phyloP scores from a whole-genome alignment of 2,888 invertebrate genomes.

The Parapristionchus giblindavisi region DNA sequence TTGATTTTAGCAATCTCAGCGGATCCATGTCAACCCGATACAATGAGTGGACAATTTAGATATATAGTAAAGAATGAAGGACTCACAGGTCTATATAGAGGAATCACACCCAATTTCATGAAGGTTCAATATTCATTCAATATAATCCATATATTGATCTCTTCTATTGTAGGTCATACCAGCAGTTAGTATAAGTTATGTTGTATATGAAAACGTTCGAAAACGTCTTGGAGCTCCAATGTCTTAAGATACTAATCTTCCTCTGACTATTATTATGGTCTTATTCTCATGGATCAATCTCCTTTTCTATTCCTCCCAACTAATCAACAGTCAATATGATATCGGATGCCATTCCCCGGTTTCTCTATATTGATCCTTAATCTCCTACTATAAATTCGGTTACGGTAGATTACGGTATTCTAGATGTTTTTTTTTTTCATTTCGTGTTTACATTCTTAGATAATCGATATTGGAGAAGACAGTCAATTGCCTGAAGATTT shows the following conservation, averaged over 20 bases:
- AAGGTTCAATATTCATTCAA: slow-evolving; percentile 78
- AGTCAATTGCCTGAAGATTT: slow-evolving; percentile 98
- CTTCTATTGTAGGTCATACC: slow-evolving; percentile 78
- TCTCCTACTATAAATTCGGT: too few relatives aligned
- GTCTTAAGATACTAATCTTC: too few relatives aligned
- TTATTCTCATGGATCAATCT: too few relatives aligned
- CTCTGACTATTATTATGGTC: too few relatives aligned
- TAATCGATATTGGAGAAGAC: slow-evolving; percentile 82
- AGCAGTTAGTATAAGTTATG: slow-evolving; percentile 97
- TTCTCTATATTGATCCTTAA: too few relatives aligned
- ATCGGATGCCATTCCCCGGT: too few relatives aligned
- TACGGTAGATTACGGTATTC: slow-evolving; percentile 28
- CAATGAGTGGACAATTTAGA: slow-evolving; percentile 68
- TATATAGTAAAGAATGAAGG: slow-evolving; percentile 88
- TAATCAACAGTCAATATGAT: too few relatives aligned
- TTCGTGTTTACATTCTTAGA: too few relatives aligned
- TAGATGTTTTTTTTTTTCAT: too few relatives aligned
- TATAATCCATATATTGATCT: too few relatives aligned
- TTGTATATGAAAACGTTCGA: slow-evolving; percentile 93
- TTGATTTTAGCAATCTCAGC: slow-evolving; percentile 52
- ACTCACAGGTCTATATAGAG: slow-evolving; percentile 88
- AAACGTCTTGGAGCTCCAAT: slow-evolving; percentile 77
- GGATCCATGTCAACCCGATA: slow-evolving; percentile 60
- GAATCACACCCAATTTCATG: slow-evolving; percentile 96
- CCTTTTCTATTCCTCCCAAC: too few relatives aligned